Evolutionary conservation across 2,797 vertebrate genomes (phyloP), one percentile per base, ranked within the genome.

Genomic region (Allobates femoralis): DNA sequence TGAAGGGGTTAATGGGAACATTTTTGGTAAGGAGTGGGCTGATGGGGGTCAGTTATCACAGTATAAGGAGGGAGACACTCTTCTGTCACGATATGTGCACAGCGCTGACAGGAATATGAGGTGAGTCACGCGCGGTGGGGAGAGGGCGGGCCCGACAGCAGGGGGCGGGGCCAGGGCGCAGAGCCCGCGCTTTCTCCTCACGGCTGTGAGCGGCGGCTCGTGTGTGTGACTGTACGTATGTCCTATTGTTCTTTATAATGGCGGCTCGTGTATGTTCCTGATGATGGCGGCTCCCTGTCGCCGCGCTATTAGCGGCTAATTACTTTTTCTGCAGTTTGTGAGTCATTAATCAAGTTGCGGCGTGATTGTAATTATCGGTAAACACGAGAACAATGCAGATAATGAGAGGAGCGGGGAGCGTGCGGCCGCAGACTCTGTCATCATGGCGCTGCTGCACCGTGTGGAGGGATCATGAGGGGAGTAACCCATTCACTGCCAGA

Each of bases 281-380:
- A 15, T 76, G 50, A 55, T 30, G 19, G 21, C 14, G 56, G 32
- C 19, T 55, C 46, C n/a, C 66, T 32, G n/a, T 67, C 30, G 30
- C 32, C 6, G 11, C 1, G 21, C n/a, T 55, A 32, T 28, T 28
- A 26, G 60, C 41, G 3, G 26, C 28, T 79, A 80, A 80, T 80
- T 18, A 67, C 41, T 18, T 30, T n/a, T 21, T 10, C 41, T 18
- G 60, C 79, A 12, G 11, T 26, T 15, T 51, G 60, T 26, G 60
- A 66, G 37, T 23, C n/a, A 21, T 3, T 66, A 66, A 50, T 51
- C 18, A 80, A 1, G 18, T 19, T 19, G 37, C 5, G 12, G 30
- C 56, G 18, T 66, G 10, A 64, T 50, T 66, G 30, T 77, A 77
- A 77, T 77, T 56, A 77, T 50, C 46, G 26, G 41, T 41, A 74